Evolutionary conservation across 2,888 invertebrate species (phyloP).

Genomic region (Byasa hedistus): DNA sequence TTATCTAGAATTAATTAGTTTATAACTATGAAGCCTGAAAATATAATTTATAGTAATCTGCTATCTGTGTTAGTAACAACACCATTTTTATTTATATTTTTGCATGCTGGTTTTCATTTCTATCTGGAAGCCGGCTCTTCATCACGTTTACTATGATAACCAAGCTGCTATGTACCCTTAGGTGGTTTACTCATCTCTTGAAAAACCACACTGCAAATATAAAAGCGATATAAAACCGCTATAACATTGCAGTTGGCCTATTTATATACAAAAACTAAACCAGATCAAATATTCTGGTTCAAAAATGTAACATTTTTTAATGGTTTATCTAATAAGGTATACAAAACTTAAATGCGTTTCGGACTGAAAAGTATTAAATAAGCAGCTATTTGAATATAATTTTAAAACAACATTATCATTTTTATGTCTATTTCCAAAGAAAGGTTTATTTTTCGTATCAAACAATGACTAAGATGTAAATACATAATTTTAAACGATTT

Average conservation of each 20-base stretch:
- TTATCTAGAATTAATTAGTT: too few relatives aligned
- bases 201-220: slow-evolving; percentile 1
- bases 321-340: background rate
- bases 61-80: background rate
- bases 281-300: background rate
- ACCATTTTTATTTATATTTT: background rate
- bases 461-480: too few relatives aligned
- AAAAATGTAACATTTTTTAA: background rate
- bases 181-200: background rate
- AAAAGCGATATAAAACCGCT: background rate
- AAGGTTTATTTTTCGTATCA: too few relatives aligned
- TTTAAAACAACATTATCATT: too few relatives aligned
- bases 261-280: background rate
- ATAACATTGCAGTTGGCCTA: slow-evolving; percentile 1
- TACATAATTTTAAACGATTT: too few relatives aligned
- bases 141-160: background rate
- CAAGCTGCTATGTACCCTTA: background rate
- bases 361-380: background rate
- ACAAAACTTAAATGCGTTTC: background rate
- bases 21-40: too few relatives aligned
- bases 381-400: too few relatives aligned
- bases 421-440: too few relatives aligned
- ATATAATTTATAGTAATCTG: too few relatives aligned
- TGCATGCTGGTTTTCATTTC: background rate
- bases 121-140: background rate